Evolutionary conservation across 2,797 vertebrate species (phyloP).

Genomic region (Artibeus jamaicensis): DNA sequence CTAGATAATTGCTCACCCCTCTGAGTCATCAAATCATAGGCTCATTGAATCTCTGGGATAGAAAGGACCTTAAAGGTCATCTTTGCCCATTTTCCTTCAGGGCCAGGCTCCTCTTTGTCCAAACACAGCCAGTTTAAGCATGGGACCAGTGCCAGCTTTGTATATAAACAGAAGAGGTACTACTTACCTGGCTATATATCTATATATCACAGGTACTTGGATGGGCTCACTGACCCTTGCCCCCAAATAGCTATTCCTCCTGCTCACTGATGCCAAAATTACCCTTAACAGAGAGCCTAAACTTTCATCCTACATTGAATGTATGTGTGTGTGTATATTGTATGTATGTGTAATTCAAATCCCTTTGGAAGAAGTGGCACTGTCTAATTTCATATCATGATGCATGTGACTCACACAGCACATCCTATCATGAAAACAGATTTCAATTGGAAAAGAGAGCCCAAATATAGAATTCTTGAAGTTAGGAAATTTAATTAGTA

Average conservation of each 20-base stretch:
- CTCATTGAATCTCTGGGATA: constrained; percentile 40
- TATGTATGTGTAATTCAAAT: background rate
- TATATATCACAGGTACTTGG: background rate
- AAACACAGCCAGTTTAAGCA: constrained; percentile 31
- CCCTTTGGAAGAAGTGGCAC: background rate
- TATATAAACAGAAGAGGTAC: background rate
- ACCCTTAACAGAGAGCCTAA: background rate
- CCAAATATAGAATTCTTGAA: constrained; percentile 4
- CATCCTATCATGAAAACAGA: background rate
- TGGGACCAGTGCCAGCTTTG: background rate
- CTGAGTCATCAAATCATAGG: constrained; percentile 61
- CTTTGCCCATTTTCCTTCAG: constrained; percentile 7
- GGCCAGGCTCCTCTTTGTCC: background rate
- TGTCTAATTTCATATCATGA: constrained; percentile 22
- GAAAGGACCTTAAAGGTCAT: constrained; percentile 56
- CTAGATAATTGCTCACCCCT: constrained; percentile 47
- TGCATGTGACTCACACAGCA: background rate
- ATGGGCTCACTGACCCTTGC: background rate
- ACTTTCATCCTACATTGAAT: constrained; percentile 10
- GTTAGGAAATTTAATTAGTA: background rate
- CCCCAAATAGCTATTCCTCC: background rate
- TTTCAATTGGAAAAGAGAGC: constrained; percentile 15
- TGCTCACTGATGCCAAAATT: background rate
- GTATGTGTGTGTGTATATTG: too few relatives aligned
- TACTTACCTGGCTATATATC: background rate